Evolutionary conservation across 53 echinoderm and acorn worm genomes (phyloP).

Genomic region (Patiria pectinifera): DNA sequence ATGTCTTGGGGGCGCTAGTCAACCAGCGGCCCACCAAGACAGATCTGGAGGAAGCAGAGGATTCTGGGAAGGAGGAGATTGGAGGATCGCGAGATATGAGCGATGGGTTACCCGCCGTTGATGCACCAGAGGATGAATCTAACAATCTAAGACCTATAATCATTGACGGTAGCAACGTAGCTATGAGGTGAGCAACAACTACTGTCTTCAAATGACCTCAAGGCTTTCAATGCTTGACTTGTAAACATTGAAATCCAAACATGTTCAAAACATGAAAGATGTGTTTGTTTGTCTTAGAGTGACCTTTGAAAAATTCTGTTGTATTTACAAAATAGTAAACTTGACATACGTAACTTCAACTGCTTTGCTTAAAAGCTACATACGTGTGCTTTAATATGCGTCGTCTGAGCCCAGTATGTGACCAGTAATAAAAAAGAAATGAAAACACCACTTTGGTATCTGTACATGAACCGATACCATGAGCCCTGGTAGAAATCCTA

Average conservation of each 20-base stretch:
- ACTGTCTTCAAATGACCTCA: neutral
- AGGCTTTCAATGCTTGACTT: neutral
- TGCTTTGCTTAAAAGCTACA: no score
- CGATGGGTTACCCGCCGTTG: constrained; percentile 11
- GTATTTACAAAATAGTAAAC: no score
- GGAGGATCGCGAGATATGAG: constrained; percentile 20
- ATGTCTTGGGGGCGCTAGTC: constrained; percentile 76
- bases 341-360: no score
- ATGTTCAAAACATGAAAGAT: no score
- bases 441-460: no score
- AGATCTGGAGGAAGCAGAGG: constrained; percentile 45
- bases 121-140: constrained; percentile 63
- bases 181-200: constrained; percentile 82
- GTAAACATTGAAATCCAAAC: neutral
- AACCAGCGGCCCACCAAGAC: constrained; percentile 39
- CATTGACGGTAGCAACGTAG: constrained; percentile 97
- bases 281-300: no score
- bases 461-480: no score
- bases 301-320: no score
- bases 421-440: no score
- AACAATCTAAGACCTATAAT: constrained; percentile 84
- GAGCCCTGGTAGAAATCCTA: no score
- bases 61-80: constrained; percentile 28
- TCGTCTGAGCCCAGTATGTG: no score
- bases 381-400: no score